These are phyloP conservation scores for Phasia obesa DNA, from an alignment of 2,888 invertebrate genomes.

Conservation along the genomic window DNA sequence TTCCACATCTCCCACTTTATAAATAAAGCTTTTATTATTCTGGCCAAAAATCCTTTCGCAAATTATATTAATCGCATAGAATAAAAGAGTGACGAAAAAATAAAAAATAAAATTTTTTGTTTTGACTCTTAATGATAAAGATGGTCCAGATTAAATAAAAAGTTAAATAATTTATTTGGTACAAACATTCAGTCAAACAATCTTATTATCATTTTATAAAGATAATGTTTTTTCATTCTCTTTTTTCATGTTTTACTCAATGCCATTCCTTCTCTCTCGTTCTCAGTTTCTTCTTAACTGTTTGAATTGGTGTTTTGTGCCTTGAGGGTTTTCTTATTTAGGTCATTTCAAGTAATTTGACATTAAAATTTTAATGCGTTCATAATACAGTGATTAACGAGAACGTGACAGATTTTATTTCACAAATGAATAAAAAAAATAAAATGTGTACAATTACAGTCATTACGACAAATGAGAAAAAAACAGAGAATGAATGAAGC, in stretches of 20 bases:
- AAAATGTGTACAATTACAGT: background rate
- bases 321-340: conserved; percentile 54
- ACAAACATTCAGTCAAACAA: conserved; percentile 12
- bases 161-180: conserved; percentile 12
- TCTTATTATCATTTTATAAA: conserved; percentile 24
- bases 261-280: background rate
- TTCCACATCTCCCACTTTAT: too few species aligned
- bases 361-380: conserved; percentile 65
- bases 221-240: background rate
- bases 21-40: too few species aligned
- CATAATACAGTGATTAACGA: conserved; percentile 70
- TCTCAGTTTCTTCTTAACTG: background rate
- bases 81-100: too few species aligned
- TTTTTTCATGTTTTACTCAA: background rate
- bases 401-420: conserved; percentile 61
- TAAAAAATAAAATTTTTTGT: background rate
- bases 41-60: too few species aligned
- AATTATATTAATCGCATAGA: too few species aligned
- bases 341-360: conserved; percentile 69
- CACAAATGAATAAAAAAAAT: conserved; percentile 37
- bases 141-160: background rate
- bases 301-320: conserved; percentile 14
- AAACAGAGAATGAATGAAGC: background rate
- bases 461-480: conserved; percentile 5
- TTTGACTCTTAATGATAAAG: background rate